Evolutionary conservation across 1,140 invertebrate genomes (phyloP), one percentile per base, ranked within the genome.

Genomic region (Drosophila virilis): DNA sequence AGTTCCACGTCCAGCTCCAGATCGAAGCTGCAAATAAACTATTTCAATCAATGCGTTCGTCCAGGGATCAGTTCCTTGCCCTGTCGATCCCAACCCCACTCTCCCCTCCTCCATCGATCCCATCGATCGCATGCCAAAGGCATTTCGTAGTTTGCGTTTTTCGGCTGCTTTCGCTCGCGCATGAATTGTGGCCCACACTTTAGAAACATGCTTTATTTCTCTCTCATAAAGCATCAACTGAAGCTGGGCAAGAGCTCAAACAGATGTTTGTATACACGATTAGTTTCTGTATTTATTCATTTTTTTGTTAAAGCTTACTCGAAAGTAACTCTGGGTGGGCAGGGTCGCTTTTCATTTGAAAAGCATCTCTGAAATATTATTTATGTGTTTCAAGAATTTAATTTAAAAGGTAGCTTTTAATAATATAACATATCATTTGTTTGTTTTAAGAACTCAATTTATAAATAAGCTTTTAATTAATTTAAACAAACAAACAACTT

Each of bases 21-120:
- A 61, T 67, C 59, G 48, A 51, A 52, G 71, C 79, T 74, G 73
- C 84, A 88, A 88, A 88, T 80, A 89, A 88, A 80, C 83, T 88
- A 88, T 80, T 88, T 88, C 83, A 85, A 85, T 88, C 84, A 88
- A 83, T 89, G 84, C 80, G 52, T 77, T 88, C 74, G 75, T 72
- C 69, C 82, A 58, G 48, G 42, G 62, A 65, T 62, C 74, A 61
- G 67, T 72, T 58, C 45, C n/a, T 40, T 43, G 54, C 57, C 17
- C 57, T 15, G 7, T 22, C 33, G 13, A 28, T 28, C 4, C 4
- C 22, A 28, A 28, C 4, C 4, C 22, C 22, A 28, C 4, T 0
- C 33, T 17, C 32, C 15, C 13, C 17, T 40, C 13, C 22, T 28
- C 10, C 15, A 32, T 43, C 15, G 51, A 22, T 35, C n/a, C 33